Conservation (phyloP, 2,113 vertebrate genomes). For the Cranoglanis bouderius region DNA sequence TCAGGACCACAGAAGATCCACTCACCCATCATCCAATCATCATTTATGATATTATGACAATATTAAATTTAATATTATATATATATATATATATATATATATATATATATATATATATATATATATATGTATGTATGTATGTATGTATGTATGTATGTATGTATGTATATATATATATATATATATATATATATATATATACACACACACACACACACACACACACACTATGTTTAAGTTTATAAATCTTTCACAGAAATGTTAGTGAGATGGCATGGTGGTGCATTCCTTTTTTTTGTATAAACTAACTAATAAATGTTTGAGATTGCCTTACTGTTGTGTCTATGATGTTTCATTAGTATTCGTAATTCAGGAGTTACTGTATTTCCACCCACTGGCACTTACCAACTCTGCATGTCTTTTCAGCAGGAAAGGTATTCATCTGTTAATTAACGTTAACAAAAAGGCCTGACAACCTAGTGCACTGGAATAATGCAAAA, state of each 20-base stretch:
- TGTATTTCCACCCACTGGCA: neutral
- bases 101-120: too few species aligned
- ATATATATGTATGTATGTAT: too few species aligned
- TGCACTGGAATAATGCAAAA: neutral
- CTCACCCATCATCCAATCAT: neutral
- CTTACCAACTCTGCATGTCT: neutral
- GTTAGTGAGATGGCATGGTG: neutral
- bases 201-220: too few species aligned
- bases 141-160: too few species aligned
- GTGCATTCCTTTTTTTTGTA: neutral
- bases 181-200: too few species aligned
- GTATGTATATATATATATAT: too few species aligned
- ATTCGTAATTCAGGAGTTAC: neutral
- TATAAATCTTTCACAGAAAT: neutral
- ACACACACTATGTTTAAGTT: too few species aligned
- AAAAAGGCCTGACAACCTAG: neutral
- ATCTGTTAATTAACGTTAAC: neutral
- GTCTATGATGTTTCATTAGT: neutral
- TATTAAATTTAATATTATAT: neutral
- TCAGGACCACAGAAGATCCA: neutral
- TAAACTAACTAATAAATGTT: neutral
- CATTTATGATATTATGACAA: too few species aligned
- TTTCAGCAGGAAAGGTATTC: neutral
- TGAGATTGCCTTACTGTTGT: neutral
- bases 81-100: too few species aligned